phyloP scores from a whole-genome alignment of 2,797 vertebrate species.

The Anabas testudineus region DNA sequence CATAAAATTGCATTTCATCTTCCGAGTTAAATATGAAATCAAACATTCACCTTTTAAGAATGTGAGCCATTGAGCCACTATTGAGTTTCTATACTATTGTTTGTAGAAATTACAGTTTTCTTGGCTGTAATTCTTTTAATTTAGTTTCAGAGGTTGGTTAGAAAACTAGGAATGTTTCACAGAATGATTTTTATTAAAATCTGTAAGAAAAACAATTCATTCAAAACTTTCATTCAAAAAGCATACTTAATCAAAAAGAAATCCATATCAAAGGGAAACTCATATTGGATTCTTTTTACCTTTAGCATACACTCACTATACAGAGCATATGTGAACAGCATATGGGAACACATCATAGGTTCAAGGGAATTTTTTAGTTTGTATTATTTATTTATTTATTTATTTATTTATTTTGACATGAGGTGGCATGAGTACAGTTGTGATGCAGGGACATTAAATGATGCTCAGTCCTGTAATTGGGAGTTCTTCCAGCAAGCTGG shows the following conservation, averaged over 20 bases:
- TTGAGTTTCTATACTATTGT: slow-evolving; percentile 1
- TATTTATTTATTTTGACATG: neutral
- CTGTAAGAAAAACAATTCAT: neutral
- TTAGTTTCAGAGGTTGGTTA: slow-evolving; percentile 23
- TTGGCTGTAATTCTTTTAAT: slow-evolving; percentile 3
- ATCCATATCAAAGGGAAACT: slow-evolving; percentile 60
- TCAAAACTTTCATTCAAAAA: slow-evolving; percentile 48
- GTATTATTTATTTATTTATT: neutral
- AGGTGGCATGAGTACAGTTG: slow-evolving; percentile 12
- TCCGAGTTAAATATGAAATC: slow-evolving; percentile 40
- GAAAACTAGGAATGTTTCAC: neutral
- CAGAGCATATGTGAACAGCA: slow-evolving; percentile 9
- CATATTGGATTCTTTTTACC: slow-evolving; percentile 62
- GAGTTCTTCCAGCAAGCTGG: slow-evolving; percentile 36
- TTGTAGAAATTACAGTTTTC: neutral
- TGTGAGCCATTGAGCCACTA: slow-evolving; percentile 13
- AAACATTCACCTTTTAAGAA: slow-evolving; percentile 27
- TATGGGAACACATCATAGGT: slow-evolving; percentile 13
- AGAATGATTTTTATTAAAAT: slow-evolving; percentile 21
- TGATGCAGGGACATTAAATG: slow-evolving; percentile 34
- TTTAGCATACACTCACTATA: slow-evolving; percentile 23
- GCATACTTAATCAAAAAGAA: slow-evolving; percentile 67
- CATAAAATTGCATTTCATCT: slow-evolving; percentile 20
- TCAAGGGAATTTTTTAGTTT: slow-evolving; percentile 25
- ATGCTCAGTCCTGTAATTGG: slow-evolving; percentile 34